These are phyloP conservation scores for Bryconaethiops microstoma DNA, from an alignment of 2,797 vertebrate genomes.

Conservation along the genomic window DNA sequence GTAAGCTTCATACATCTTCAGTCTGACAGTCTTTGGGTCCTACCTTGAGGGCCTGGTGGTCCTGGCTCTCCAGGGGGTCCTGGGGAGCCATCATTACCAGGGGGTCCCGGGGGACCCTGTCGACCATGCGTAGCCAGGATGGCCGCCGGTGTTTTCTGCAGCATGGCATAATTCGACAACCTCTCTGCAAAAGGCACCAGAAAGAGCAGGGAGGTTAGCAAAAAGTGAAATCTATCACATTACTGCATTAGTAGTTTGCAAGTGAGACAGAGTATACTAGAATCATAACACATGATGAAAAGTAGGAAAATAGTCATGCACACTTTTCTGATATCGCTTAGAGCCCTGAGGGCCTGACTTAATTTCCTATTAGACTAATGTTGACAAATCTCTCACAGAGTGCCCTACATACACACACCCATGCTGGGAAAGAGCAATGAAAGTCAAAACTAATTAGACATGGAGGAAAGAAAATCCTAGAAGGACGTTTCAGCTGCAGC, in stretches of 20 bases:
- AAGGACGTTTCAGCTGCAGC: background rate
- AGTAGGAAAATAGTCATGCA: background rate
- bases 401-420: background rate
- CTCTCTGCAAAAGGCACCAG: slow-evolving; percentile 76
- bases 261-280: background rate
- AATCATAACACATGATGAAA: background rate
- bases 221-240: background rate
- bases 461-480: background rate
- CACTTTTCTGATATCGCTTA: background rate
- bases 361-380: slow-evolving; percentile 4
- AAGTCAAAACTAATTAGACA: slow-evolving; percentile 9
- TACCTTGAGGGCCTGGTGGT: slow-evolving; percentile 89
- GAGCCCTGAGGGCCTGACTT: slow-evolving; percentile 1
- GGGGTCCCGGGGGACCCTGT: slow-evolving; percentile 86
- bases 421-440: background rate
- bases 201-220: background rate
- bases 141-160: slow-evolving; percentile 87
- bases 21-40: slow-evolving; percentile 56
- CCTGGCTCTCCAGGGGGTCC: slow-evolving; percentile 83
- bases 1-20: slow-evolving; percentile 39
- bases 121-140: slow-evolving; percentile 85
- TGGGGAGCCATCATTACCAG: slow-evolving; percentile 88
- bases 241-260: background rate
- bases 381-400: slow-evolving; percentile 14
- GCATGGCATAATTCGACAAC: slow-evolving; percentile 76